Conservation (phyloP, 2,797 vertebrate genomes). For the Notamacropus eugenii region DNA sequence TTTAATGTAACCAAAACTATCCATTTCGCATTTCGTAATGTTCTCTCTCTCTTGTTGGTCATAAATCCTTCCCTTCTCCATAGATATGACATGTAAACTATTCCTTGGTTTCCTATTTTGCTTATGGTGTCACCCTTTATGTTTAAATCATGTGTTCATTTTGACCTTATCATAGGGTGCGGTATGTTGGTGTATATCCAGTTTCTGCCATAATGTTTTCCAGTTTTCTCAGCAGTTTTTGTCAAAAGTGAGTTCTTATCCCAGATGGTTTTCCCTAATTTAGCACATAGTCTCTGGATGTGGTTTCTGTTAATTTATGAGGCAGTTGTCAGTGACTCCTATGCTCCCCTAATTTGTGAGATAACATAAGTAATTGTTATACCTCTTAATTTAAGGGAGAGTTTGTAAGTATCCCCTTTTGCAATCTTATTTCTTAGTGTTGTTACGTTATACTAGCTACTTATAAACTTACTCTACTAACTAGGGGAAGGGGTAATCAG, state of each 20-base stretch:
- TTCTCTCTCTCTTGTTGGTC: no score
- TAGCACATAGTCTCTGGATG: background rate
- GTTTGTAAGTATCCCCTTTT: background rate
- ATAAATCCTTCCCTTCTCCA: no score
- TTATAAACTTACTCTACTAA: background rate
- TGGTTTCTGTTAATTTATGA: background rate
- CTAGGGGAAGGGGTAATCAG: background rate
- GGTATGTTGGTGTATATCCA: no score
- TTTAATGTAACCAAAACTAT: no score
- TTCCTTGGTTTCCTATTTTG: no score
- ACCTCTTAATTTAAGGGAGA: background rate
- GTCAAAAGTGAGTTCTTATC: background rate
- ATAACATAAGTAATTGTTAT: background rate
- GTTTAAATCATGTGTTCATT: no score
- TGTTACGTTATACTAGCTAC: background rate
- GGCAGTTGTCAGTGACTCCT: background rate
- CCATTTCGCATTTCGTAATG: no score
- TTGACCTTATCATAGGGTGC: no score
- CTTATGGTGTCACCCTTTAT: no score
- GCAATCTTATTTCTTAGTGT: background rate
- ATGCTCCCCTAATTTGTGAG: background rate
- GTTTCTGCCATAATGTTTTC: no score
- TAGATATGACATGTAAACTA: no score
- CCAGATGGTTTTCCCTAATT: background rate
- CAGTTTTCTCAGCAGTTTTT: no score